These are phyloP conservation scores for Leucophenga varia DNA, from an alignment of 1,140 invertebrate species.

Conservation along the genomic window DNA sequence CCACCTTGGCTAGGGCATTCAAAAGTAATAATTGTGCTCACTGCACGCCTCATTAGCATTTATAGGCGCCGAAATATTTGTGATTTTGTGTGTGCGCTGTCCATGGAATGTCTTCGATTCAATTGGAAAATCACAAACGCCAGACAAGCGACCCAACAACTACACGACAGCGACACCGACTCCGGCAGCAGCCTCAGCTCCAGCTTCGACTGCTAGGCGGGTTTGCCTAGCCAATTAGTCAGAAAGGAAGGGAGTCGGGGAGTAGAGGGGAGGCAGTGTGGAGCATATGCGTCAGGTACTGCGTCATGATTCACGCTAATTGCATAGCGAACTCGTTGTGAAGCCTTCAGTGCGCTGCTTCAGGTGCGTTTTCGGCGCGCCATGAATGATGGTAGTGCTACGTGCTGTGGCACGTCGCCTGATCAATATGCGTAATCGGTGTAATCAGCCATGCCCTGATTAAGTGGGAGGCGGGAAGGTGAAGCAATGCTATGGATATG, in stretches of 20 bases:
- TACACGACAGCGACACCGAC: too few relatives aligned
- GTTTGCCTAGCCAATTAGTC: conserved; percentile 16
- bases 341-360: background rate
- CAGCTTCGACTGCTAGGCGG: too few relatives aligned
- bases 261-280: too few relatives aligned
- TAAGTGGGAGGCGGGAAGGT: conserved; percentile 5
- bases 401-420: conserved; percentile 30
- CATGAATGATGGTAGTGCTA: conserved; percentile 36
- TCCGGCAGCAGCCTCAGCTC: too few relatives aligned
- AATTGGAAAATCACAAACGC: conserved; percentile 13
- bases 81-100: conserved; percentile 24
- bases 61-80: conserved; percentile 36
- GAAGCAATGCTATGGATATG: background rate
- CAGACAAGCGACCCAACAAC: conserved; percentile 1
- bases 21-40: conserved; percentile 24
- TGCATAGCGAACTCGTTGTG: conserved; percentile 5
- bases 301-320: conserved; percentile 25
- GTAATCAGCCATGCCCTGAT: conserved; percentile 31
- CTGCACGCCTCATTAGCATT: conserved; percentile 34
- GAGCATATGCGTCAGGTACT: conserved; percentile 19
- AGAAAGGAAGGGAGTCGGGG: too few relatives aligned
- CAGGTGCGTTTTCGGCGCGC: conserved; percentile 11
- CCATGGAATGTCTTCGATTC: conserved; percentile 18
- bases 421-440: conserved; percentile 48
- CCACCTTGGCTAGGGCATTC: too few relatives aligned